Evolutionary conservation across 2,888 invertebrate genomes (phyloP).

Genomic region (Chromoteleia sp.): DNA sequence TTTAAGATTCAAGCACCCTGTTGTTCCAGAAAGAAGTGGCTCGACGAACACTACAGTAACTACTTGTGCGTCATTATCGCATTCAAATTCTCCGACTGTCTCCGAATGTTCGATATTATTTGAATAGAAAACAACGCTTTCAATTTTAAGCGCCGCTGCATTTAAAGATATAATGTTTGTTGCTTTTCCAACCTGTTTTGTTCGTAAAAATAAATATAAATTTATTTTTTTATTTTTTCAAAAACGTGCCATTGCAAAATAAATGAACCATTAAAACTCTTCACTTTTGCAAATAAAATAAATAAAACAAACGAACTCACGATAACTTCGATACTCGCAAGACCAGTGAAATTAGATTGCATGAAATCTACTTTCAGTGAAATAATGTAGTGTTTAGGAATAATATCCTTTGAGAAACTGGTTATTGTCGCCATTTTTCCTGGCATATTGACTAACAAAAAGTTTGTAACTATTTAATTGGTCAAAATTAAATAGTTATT

Average conservation of each 20-base stretch:
- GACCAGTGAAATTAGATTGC: no score
- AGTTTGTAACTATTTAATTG: no score
- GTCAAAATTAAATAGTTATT: no score
- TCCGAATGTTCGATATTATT: background rate
- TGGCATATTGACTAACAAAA: no score
- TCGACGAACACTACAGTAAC: background rate
- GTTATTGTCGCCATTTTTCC: no score
- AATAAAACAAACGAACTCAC: background rate
- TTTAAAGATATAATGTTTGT: background rate
- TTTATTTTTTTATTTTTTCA: no score
- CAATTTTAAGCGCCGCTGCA: conserved; percentile 1
- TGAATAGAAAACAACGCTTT: background rate
- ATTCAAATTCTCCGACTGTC: background rate
- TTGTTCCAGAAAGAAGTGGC: background rate
- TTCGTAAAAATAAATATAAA: background rate
- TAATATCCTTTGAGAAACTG: no score
- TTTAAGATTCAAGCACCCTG: background rate
- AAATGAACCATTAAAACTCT: no score
- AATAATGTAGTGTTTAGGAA: no score
- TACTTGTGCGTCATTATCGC: conserved; percentile 5
- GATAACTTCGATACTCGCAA: no score
- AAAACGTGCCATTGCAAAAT: no score
- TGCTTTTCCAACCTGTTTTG: background rate
- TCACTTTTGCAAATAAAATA: background rate
- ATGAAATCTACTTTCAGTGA: no score